These are phyloP conservation scores for Drosophila truncata DNA, from an alignment of 1,140 invertebrate genomes.

Conservation along the genomic window DNA sequence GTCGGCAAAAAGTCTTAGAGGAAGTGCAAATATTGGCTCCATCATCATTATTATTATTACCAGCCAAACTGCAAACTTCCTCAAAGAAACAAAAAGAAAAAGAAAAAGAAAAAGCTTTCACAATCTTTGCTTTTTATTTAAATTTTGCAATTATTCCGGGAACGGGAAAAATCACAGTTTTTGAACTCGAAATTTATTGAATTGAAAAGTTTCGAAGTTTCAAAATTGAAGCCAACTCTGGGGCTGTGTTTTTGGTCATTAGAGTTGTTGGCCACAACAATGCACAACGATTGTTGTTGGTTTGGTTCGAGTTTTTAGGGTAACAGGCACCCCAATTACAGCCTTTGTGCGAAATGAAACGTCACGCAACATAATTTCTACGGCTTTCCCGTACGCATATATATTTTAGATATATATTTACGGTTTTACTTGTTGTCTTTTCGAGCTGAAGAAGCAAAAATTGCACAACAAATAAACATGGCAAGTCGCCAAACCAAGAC, in stretches of 20 bases:
- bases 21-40: conserved; percentile 70
- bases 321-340: conserved; percentile 71
- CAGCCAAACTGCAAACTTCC: conserved; percentile 62
- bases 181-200: conserved; percentile 32
- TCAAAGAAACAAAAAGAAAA: conserved; percentile 10
- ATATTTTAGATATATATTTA: neutral
- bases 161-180: conserved; percentile 19
- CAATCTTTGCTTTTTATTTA: conserved; percentile 28
- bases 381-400: conserved; percentile 61
- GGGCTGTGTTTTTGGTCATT: conserved; percentile 35
- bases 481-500: conserved; percentile 49
- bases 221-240: conserved; percentile 13
- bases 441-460: conserved; percentile 37
- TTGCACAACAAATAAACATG: conserved; percentile 77
- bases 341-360: conserved; percentile 81
- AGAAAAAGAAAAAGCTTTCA: conserved; percentile 52
- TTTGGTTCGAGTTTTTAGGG: too few species aligned
- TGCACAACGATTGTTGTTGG: conserved; percentile 24
- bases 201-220: neutral
- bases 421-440: conserved; percentile 3
- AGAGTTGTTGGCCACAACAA: conserved; percentile 57
- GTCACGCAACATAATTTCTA: conserved; percentile 84
- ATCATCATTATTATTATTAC: conserved; percentile 17
- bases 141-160: conserved; percentile 42
- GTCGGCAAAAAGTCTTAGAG: conserved; percentile 62